phyloP scores from a whole-genome alignment of 2,888 invertebrate genomes.

The Heliconius cydno region DNA sequence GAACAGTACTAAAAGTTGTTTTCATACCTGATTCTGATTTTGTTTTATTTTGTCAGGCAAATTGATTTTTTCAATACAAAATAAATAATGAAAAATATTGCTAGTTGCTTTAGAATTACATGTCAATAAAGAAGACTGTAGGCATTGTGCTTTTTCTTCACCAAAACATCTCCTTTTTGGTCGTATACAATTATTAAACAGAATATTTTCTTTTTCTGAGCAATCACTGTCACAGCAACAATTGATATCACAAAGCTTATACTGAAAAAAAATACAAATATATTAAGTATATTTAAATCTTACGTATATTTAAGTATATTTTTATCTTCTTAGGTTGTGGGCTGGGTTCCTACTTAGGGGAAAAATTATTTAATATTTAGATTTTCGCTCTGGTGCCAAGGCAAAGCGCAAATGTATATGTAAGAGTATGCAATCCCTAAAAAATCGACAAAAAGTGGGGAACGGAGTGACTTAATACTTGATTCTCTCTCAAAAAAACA shows the following conservation, averaged over 20 bases:
- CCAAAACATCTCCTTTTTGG: conserved; percentile 49
- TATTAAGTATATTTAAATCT: too few species aligned
- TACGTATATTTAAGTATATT: too few species aligned
- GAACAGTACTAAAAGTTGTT: background rate
- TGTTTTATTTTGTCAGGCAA: conserved; percentile 62
- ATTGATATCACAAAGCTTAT: conserved; percentile 88
- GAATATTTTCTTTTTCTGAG: conserved; percentile 79
- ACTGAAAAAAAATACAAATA: conserved; percentile 66
- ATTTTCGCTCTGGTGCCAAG: too few species aligned
- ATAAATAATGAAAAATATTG: conserved; percentile 58
- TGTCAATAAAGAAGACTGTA: conserved; percentile 49
- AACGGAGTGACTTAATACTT: too few species aligned
- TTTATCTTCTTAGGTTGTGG: too few species aligned
- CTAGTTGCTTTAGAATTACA: conserved; percentile 48
- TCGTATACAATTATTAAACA: conserved; percentile 84
- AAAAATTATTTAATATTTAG: too few species aligned
- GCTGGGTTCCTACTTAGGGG: too few species aligned
- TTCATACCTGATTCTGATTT: conserved; percentile 55
- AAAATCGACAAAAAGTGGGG: too few species aligned
- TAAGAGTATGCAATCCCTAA: too few species aligned
- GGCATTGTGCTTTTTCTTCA: conserved; percentile 12
- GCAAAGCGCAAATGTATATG: too few species aligned
- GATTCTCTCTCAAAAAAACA: background rate
- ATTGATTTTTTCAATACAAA: conserved; percentile 73
- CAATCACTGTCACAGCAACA: conserved; percentile 94